phyloP scores from a whole-genome alignment of 2,113 vertebrate species.

The Sylvilagus bachmani region DNA sequence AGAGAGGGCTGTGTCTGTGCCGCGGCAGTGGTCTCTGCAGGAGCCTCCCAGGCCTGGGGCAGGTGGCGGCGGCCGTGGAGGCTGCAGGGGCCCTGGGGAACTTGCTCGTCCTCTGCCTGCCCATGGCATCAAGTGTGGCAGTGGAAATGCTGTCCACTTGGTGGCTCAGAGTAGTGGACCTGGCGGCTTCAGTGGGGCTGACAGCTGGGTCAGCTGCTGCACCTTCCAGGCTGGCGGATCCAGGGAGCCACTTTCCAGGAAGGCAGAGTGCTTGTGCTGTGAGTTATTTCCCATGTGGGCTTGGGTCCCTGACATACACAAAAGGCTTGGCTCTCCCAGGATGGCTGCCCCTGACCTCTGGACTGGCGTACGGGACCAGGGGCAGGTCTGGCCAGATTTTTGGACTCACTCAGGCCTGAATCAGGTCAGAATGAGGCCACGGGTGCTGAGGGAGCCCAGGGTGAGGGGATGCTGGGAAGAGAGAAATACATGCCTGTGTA shows the following conservation, averaged over 20 bases:
- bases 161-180: neutral
- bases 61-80: neutral
- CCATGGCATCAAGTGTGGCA: neutral
- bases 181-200: neutral
- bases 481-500: neutral
- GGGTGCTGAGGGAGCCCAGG: neutral
- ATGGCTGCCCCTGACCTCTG: neutral
- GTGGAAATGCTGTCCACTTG: neutral
- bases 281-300: neutral
- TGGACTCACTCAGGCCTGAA: neutral
- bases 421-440: neutral
- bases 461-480: neutral
- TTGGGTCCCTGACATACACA: neutral
- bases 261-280: accelerated
- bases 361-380: no score
- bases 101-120: neutral
- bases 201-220: neutral
- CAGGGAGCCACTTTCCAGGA: neutral
- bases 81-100: neutral
- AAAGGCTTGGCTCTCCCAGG: neutral
- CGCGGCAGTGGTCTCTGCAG: neutral
- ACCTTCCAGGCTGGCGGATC: neutral
- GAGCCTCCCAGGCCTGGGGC: neutral
- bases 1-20: neutral
- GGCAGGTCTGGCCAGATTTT: neutral